Base-by-base conservation (phyloP, 2,113 vertebrate genomes). In the Stigmatopora argus region DNA sequence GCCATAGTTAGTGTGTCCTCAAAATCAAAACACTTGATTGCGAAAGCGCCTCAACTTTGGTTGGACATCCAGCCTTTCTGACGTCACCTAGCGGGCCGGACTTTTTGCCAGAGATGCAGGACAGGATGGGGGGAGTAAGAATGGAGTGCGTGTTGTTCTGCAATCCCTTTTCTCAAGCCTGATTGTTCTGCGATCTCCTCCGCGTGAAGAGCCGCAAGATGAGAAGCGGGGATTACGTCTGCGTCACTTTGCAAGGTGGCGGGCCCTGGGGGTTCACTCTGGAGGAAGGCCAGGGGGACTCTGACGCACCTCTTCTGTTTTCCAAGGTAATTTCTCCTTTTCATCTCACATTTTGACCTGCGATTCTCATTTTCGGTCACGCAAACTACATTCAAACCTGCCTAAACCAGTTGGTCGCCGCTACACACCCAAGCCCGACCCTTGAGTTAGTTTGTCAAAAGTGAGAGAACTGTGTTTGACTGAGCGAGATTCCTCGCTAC, bases 241-340 rank as follows among this genome's bases (percentile, higher is more conserved):
- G 94, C 86, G 81, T 97, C 21, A 94, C 93, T 55, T 92, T 99
- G 91, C 92, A 85, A 2, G 97, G 95, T 74, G 93, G 92, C 63
- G 92, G 92, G 1, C 96, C 95, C 64, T 99, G 97, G 97, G 97
- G 97, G 45, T 98, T 99, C 89, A 87, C 87, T 61, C 64, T 99
- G 82, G 83, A 90, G 72, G 92, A 94, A 77, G 94, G 90, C 85
- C 91, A 90, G 41, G 80, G 74, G 75, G 94, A 94, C 71, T 87
- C 90, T 73, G 87, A 92, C 67, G 90, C 88, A 82, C 90, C 92
- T 55, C 71, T 97, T 34, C 90, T 94, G 45, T 91, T 96, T 18
- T 92, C 92, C 26, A 93, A 97, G 97, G 97, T 99, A 94, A 66
- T 57, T 47, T 2, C 45, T 11, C 26, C 21, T 44, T 56, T 31